phyloP scores from a whole-genome alignment of 2,888 invertebrate genomes.

The Ichneumoninae sp. region DNA sequence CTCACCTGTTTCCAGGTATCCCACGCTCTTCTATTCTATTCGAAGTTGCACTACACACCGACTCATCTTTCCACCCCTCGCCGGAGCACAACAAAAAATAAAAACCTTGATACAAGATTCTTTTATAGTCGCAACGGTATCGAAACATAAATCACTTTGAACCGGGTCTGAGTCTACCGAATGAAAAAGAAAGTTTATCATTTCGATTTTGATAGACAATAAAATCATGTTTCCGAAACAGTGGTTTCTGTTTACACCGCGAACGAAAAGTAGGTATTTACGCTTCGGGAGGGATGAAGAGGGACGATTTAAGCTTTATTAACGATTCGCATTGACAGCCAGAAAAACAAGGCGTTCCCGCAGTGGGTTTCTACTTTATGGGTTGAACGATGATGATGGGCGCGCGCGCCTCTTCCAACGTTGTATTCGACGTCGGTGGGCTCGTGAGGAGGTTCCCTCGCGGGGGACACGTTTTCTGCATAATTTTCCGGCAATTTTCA shows the following conservation, averaged over 20 bases:
- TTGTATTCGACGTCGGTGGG: constrained; percentile 43
- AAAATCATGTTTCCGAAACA: constrained; percentile 17
- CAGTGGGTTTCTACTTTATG: constrained; percentile 35
- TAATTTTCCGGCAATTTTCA: constrained; percentile 77
- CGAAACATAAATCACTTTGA: constrained; percentile 34
- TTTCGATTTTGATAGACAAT: constrained; percentile 23
- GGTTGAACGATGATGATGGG: constrained; percentile 54
- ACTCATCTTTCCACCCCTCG: constrained; percentile 45
- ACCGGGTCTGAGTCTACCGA: not conserved
- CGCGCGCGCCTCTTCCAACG: constrained; percentile 27
- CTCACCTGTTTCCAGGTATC: constrained; percentile 66
- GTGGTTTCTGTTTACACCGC: constrained; percentile 49
- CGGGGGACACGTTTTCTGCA: constrained; percentile 70
- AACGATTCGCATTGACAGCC: constrained; percentile 59
- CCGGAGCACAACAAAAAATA: constrained; percentile 24
- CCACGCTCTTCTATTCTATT: constrained; percentile 52
- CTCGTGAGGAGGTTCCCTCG: constrained; percentile 29
- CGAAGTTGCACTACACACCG: constrained; percentile 11
- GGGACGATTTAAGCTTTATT: constrained; percentile 61
- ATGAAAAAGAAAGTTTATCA: constrained; percentile 37
- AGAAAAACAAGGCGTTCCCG: constrained; percentile 64
- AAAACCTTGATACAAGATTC: constrained; percentile 38
- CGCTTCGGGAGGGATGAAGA: constrained; percentile 11
- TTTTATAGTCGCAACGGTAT: constrained; percentile 22
- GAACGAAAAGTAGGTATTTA: constrained; percentile 38